phyloP scores from a whole-genome alignment of 2,888 invertebrate genomes.

The Pyrochroa serraticornis region DNA sequence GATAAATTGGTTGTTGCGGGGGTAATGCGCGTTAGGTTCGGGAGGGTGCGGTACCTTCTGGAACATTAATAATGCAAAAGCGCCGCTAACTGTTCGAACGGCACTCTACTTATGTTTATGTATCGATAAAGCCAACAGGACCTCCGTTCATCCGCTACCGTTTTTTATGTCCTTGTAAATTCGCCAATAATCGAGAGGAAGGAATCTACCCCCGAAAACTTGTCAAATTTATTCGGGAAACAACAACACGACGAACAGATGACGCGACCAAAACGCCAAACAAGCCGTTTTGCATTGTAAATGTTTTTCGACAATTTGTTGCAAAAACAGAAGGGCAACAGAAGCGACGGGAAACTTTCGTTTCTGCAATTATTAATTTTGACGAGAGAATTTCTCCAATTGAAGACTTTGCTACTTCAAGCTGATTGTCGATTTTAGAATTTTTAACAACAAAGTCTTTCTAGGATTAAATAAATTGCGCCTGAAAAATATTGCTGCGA shows the following conservation, averaged over 20 bases:
- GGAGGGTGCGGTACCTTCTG: slow-evolving; percentile 1
- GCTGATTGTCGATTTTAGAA: too few species aligned
- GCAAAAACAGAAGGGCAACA: too few species aligned
- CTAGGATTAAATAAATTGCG: too few species aligned
- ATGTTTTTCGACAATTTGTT: background rate
- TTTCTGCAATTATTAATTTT: too few species aligned
- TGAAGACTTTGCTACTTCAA: too few species aligned
- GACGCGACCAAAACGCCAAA: background rate
- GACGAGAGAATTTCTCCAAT: too few species aligned
- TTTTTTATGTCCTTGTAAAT: background rate
- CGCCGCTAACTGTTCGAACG: slow-evolving; percentile 14
- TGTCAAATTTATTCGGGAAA: background rate
- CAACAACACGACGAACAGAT: background rate
- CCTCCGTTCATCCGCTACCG: background rate
- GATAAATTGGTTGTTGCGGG: background rate
- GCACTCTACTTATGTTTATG: slow-evolving; percentile 16
- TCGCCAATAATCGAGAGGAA: background rate
- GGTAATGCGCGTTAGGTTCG: background rate
- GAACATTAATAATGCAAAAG: slow-evolving; percentile 20
- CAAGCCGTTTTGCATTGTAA: background rate
- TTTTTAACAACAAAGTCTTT: too few species aligned
- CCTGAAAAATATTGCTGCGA: too few species aligned
- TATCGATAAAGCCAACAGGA: slow-evolving; percentile 13
- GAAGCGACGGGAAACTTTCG: too few species aligned
- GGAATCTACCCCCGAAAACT: too few species aligned